Base-by-base conservation (phyloP, 2,113 vertebrate genomes). In the Etheostoma cragini region DNA sequence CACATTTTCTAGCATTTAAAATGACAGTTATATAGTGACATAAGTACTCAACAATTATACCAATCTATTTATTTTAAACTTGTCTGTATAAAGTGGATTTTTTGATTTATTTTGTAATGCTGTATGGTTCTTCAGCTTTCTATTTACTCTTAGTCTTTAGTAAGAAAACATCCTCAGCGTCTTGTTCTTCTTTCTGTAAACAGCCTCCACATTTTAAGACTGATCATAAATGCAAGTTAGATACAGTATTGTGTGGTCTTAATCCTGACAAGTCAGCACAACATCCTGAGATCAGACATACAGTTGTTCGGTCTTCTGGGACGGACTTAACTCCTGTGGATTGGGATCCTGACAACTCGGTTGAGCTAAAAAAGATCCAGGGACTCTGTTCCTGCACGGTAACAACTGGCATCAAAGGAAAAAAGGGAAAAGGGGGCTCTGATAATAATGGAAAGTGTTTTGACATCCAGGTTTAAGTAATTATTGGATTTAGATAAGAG, bases 401-500 rank as follows among this genome's bases (percentile, higher is more conserved):
- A 85, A 84, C 66, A 81, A 80, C 82, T 73, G 83, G 79, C 84
- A 92, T 93, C 88, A 94, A 93, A 92, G 81, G 53, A 21, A 8
- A 81, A 38, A 22, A 11, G 78, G 73, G 76, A 15, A 54, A 65
- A 67, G 35, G 45, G 14, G 56, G 75, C 50, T 86, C 68, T 79
- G 85, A 88, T 88, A 78, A 87, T 87, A 87, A 88, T 90, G 88
- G 89, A 91, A 92, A 89, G 78, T 93, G 91, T 92, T 93, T 91
- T 94, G 92, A 95, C 93, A 94, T 92, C 67, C 89, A 88, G 89
- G 76, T 92, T 90, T 89, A 90, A 89, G 89, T 94, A 93, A 94
- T 95, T 92, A 93, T 92, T 92, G 90, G 91, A 94, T 94, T 93
- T 90, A 92, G 91, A 94, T 93, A 90, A 92, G 77, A 85, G 82